phyloP scores from a whole-genome alignment of 1,140 invertebrate genomes.

The Drosophila yakuba region DNA sequence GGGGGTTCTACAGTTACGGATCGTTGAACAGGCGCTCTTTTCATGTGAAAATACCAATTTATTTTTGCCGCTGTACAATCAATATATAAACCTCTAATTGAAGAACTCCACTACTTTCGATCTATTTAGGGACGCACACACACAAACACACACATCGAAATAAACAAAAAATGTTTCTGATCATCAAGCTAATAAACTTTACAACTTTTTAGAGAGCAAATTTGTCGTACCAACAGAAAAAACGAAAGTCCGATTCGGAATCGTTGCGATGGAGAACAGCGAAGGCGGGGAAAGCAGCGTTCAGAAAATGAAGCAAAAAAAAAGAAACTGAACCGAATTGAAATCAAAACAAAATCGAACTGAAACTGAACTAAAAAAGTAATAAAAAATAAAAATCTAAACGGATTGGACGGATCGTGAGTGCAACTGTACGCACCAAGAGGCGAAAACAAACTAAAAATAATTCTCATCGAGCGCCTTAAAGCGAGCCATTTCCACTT shows the following conservation, averaged over 20 bases:
- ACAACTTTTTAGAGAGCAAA: constrained; percentile 34
- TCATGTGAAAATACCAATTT: not conserved
- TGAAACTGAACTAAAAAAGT: constrained; percentile 15
- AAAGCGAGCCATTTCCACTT: constrained; percentile 50
- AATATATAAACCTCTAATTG: constrained; percentile 38
- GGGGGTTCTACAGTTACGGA: constrained; percentile 24
- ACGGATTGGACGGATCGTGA: constrained; percentile 7
- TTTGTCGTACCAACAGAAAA: constrained; percentile 15
- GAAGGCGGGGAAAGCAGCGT: constrained; percentile 6
- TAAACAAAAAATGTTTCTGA: constrained; percentile 1
- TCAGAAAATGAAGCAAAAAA: too few species aligned
- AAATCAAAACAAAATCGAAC: constrained; percentile 15
- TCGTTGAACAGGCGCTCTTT: constrained; percentile 37
- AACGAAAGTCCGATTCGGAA: constrained; percentile 20
- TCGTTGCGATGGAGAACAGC: not conserved
- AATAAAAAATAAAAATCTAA: constrained; percentile 27
- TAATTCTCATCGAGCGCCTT: constrained; percentile 73
- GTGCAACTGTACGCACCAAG: constrained; percentile 68
- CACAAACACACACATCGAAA: constrained; percentile 1
- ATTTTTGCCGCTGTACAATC: constrained; percentile 17
- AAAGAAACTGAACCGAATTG: not conserved
- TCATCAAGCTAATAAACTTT: constrained; percentile 11
- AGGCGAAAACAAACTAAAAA: constrained; percentile 80
- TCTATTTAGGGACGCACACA: constrained; percentile 52
- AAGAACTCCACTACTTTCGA: constrained; percentile 52